Percentiles rank a stretch among this genome's conserved stretches.
These are phyloP conservation scores for Scrobipalpa costella DNA, from an alignment of 2,888 invertebrate species.

Conservation along the genomic window DNA sequence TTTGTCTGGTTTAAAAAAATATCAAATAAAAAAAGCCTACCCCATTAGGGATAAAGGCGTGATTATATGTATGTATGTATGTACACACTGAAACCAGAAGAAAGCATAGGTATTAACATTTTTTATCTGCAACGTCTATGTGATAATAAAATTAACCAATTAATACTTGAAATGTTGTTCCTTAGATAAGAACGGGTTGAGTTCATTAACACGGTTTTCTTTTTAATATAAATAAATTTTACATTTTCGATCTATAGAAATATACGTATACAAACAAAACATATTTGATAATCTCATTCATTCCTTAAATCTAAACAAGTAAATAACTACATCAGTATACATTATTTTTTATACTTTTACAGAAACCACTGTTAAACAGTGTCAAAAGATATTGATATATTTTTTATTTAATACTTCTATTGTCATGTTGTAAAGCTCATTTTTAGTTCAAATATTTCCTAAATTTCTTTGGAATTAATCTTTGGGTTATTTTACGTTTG, in stretches of 20 bases:
- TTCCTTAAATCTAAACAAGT: background rate
- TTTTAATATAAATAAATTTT: background rate
- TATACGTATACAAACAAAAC: too few relatives aligned
- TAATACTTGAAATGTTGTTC: background rate
- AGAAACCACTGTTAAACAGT: slow-evolving; percentile 52
- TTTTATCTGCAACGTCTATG: too few relatives aligned
- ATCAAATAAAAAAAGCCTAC: too few relatives aligned
- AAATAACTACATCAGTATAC: slow-evolving; percentile 18
- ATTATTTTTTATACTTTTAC: slow-evolving; percentile 30
- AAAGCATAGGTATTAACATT: too few relatives aligned
- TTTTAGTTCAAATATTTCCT: slow-evolving; percentile 34
- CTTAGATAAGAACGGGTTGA: background rate
- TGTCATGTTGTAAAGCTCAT: slow-evolving; percentile 71
- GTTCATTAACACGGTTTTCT: background rate
- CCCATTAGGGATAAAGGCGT: too few relatives aligned
- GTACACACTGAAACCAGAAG: too few relatives aligned
- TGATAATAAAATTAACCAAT: too few relatives aligned
- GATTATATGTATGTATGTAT: too few relatives aligned
- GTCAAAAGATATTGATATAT: slow-evolving; percentile 37
- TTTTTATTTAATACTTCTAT: slow-evolving; percentile 51
- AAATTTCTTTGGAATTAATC: slow-evolving; percentile 58
- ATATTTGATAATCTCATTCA: too few relatives aligned
- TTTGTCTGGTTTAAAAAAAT: too few relatives aligned
- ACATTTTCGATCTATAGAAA: too few relatives aligned
- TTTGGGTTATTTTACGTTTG: slow-evolving; percentile 57